phyloP scores from a whole-genome alignment of 2,797 vertebrate species.

The Peromyscus attwateri region DNA sequence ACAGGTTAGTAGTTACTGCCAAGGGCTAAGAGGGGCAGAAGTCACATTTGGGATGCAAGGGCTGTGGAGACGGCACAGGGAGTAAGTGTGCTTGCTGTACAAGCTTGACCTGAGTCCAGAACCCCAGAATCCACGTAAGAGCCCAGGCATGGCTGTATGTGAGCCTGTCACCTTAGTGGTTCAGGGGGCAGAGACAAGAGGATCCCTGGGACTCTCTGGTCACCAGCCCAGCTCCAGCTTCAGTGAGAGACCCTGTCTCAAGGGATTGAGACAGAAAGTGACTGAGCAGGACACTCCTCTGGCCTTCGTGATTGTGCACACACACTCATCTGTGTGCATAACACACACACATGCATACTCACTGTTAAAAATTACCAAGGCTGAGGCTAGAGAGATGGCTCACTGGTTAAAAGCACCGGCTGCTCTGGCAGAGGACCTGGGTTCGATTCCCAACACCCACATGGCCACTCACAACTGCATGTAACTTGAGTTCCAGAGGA shows the following conservation, averaged over 20 bases:
- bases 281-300: neutral
- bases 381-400: neutral
- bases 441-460: too few species aligned
- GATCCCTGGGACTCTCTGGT: neutral
- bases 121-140: neutral
- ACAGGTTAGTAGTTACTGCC: neutral
- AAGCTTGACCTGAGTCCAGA: too few species aligned
- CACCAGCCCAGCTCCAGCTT: neutral
- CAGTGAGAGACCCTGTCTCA: neutral
- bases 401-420: neutral
- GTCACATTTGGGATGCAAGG: neutral
- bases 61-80: neutral
- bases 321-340: too few species aligned
- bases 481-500: neutral
- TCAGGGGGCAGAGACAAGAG: neutral
- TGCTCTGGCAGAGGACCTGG: neutral
- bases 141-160: neutral
- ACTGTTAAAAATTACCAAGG: neutral
- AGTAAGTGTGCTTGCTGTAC: neutral
- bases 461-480: neutral
- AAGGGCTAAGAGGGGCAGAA: neutral
- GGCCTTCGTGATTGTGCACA: neutral
- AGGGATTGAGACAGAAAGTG: neutral
- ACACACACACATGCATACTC: neutral
- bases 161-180: neutral